Conservation (phyloP, 2,113 vertebrate genomes). For the Neopipo cinnamomea region DNA sequence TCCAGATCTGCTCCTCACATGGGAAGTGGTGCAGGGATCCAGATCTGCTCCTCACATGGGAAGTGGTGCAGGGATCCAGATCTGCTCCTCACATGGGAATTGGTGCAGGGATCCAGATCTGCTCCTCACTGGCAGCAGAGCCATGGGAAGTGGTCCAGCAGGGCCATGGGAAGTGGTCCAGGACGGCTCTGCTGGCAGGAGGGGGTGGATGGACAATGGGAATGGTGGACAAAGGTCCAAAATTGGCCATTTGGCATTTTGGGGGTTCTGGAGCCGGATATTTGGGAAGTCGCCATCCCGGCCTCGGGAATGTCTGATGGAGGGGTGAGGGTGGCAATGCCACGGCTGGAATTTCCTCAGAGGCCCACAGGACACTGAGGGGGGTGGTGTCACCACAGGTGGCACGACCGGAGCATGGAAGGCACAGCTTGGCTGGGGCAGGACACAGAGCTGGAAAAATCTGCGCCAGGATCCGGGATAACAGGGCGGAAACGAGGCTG, state of each 20-base stretch:
- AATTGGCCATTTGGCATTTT: fast-evolving
- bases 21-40: background rate
- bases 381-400: background rate
- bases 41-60: no score
- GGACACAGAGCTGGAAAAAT: background rate
- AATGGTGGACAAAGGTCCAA: background rate
- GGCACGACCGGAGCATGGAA: background rate
- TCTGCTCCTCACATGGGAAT: background rate
- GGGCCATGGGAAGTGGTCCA: background rate
- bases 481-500: background rate
- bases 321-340: background rate
- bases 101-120: background rate
- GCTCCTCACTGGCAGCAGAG: background rate
- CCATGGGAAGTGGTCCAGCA: background rate
- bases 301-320: background rate
- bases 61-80: background rate
- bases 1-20: no score
- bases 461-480: background rate
- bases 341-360: constrained; percentile 26
- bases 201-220: background rate
- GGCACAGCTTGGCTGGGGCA: background rate
- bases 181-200: background rate
- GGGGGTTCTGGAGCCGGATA: background rate
- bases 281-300: background rate
- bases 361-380: background rate